These are phyloP conservation scores for Nemapogon koenigi DNA, from an alignment of 2,888 invertebrate genomes.

Conservation along the genomic window DNA sequence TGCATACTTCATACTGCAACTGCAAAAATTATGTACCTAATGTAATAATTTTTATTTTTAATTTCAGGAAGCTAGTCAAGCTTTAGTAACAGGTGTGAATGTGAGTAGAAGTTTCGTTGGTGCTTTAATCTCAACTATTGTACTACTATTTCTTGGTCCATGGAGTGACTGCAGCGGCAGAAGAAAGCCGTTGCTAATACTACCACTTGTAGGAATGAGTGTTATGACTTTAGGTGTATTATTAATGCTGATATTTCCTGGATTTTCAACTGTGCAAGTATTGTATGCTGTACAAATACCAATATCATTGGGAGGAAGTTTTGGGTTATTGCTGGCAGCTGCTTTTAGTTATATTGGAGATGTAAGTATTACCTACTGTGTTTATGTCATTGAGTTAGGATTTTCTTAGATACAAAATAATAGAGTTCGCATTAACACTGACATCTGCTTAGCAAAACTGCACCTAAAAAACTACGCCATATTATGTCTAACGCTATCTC, in stretches of 20 bases:
- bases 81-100: slow-evolving; percentile 70
- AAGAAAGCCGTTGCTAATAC: slow-evolving; percentile 62
- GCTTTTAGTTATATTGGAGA: slow-evolving; percentile 81
- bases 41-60: slow-evolving; percentile 3
- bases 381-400: neutral
- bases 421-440: too few species aligned
- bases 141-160: slow-evolving; percentile 65
- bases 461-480: too few species aligned
- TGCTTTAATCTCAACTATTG: slow-evolving; percentile 64
- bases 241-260: slow-evolving; percentile 45
- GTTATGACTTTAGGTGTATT: slow-evolving; percentile 51
- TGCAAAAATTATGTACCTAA: too few species aligned
- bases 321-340: slow-evolving; percentile 75
- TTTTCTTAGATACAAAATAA: too few species aligned
- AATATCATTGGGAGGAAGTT: slow-evolving; percentile 73
- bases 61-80: slow-evolving; percentile 57
- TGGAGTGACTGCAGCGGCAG: slow-evolving; percentile 69
- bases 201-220: slow-evolving; percentile 62
- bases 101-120: slow-evolving; percentile 64
- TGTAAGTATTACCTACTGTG: slow-evolving; percentile 52
- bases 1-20: too few species aligned
- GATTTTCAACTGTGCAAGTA: slow-evolving; percentile 44
- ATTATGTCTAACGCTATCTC: too few species aligned
- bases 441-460: too few species aligned
- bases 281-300: slow-evolving; percentile 62